These are phyloP conservation scores for Sebastes diploproa DNA, from an alignment of 2,797 vertebrate genomes.

Conservation along the genomic window DNA sequence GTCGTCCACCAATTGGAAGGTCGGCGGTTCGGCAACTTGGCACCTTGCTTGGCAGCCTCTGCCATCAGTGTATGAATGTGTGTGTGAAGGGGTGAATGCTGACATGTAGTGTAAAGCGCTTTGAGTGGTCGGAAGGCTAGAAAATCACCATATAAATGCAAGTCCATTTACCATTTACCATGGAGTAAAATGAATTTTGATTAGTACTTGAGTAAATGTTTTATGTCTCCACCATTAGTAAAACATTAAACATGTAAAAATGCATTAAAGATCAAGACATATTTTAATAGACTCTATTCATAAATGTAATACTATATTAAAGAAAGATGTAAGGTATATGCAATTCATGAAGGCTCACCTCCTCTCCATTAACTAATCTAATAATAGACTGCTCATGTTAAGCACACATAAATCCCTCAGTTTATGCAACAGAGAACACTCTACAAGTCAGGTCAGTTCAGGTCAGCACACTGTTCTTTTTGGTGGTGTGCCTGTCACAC, in stretches of 20 bases:
- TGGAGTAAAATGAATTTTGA: not conserved
- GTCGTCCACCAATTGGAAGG: too few species aligned
- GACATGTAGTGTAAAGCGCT: too few species aligned
- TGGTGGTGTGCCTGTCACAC: conserved; percentile 10
- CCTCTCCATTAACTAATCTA: not conserved
- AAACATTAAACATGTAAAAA: not conserved
- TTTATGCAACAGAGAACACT: not conserved
- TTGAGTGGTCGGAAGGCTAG: too few species aligned
- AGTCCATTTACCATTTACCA: not conserved
- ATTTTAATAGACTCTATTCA: not conserved
- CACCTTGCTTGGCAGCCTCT: too few species aligned
- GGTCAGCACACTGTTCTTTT: conserved; percentile 1
- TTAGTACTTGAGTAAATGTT: not conserved
- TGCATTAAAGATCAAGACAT: not conserved
- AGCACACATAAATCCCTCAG: not conserved
- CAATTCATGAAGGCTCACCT: not conserved
- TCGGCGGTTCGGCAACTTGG: too few species aligned
- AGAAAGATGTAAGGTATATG: not conserved
- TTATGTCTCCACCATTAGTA: not conserved
- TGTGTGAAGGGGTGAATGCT: too few species aligned
- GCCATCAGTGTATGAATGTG: too few species aligned
- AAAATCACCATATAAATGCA: too few species aligned
- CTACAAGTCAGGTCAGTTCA: not conserved
- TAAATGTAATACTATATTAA: not conserved
- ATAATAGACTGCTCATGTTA: not conserved